Evolutionary conservation across 2,888 invertebrate species (phyloP), one percentile per base, ranked within the genome.

Genomic region (Idaea straminata): DNA sequence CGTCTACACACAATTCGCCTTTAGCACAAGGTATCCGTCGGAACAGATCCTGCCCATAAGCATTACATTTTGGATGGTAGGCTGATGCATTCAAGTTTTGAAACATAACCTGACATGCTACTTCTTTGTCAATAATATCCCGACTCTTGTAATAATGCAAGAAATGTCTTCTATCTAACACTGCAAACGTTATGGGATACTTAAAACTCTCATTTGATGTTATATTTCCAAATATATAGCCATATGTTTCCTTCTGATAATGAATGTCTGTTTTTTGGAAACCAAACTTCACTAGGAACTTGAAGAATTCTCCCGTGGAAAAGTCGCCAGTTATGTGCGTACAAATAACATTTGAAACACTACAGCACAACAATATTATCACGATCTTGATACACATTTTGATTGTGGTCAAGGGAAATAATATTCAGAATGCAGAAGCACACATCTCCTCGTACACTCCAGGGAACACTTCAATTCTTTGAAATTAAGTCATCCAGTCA

Each of bases 201-300:
- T 94, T 93, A 78, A 96, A 95, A 65, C 94, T 93, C 61, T 94
- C 91, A 72, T 92, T 94, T 0, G 97, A 94, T 35, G 98, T 98
- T 61, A 99, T 95, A 86, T 99, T 99, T 15, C 99, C 99, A 85
- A 98, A 99, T 77, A 99, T 98, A 87, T 97, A 99, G 62, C 99
- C 99, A 88, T 96, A 96, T 73, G 98, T 97, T 81, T 97, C 96
- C 76, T 95, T 96, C 79, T 96, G 95, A 76, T 96, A 95, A 85
- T 97, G 96, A 60, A 96, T 94, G 86, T 98, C 97, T 15, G 99
- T 98, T 89, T 98, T 98, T 91, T 99, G 99, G 85, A 99, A 98
- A 66, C 99, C 99, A 88, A 99, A 99, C 88, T 99, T 99, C 34
- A 97, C 95, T 64, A 99, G 93, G 88, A 99, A 98, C 88, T 96